Percentiles rank a stretch among this genome's conserved stretches.
phyloP scores from a whole-genome alignment of 2,113 vertebrate genomes.

The Epinephelus lanceolatus region DNA sequence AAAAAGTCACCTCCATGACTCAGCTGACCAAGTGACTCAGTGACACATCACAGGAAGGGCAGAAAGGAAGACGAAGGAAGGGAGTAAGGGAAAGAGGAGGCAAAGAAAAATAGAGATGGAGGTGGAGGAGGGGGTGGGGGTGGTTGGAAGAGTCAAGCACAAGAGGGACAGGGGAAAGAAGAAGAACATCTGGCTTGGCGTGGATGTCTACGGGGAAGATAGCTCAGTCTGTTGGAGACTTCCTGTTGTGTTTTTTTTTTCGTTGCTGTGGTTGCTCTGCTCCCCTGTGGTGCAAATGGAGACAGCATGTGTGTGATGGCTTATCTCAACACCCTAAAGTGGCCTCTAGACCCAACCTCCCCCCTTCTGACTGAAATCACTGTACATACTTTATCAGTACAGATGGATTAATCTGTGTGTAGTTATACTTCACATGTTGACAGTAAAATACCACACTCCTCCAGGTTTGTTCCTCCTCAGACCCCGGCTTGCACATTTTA shows the following conservation, averaged over 20 bases:
- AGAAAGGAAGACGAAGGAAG: slow-evolving; percentile 21
- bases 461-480: neutral
- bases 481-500: slow-evolving; percentile 1
- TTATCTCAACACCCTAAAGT: slow-evolving; percentile 55
- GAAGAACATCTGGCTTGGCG: slow-evolving; percentile 78
- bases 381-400: slow-evolving; percentile 18
- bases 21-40: slow-evolving; percentile 46
- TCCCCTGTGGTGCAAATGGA: slow-evolving; percentile 79
- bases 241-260: slow-evolving; percentile 74
- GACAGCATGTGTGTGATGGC: slow-evolving; percentile 75
- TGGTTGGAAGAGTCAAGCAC: slow-evolving; percentile 26
- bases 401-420: slow-evolving; percentile 24
- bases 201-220: slow-evolving; percentile 68
- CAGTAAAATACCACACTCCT: slow-evolving; percentile 19
- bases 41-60: slow-evolving; percentile 38
- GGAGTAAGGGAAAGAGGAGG: slow-evolving; percentile 17
- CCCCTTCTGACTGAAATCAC: slow-evolving; percentile 28
- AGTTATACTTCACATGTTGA: slow-evolving; percentile 15
- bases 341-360: slow-evolving; percentile 26
- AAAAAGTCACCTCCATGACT: slow-evolving; percentile 63
- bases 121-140: neutral
- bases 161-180: slow-evolving; percentile 44
- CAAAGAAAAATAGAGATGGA: slow-evolving; percentile 15
- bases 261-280: slow-evolving; percentile 52
- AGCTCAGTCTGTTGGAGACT: slow-evolving; percentile 68